phyloP scores from a whole-genome alignment of 2,113 vertebrate genomes.

The Diglossa brunneiventris region DNA sequence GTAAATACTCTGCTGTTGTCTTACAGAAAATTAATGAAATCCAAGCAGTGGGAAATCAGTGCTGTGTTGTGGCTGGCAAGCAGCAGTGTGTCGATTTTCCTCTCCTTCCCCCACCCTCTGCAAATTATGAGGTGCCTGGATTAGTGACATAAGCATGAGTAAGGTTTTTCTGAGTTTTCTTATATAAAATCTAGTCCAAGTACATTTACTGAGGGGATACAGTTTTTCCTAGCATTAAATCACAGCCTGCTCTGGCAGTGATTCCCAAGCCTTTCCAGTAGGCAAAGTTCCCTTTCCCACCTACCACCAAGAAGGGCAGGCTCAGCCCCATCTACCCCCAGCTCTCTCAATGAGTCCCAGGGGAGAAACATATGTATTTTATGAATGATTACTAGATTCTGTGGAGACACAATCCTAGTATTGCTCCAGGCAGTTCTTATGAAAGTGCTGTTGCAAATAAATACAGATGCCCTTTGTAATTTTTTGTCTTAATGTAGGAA shows the following conservation, averaged over 20 bases:
- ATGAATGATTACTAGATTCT: background rate
- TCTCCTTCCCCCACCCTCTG: background rate
- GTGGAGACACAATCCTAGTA: background rate
- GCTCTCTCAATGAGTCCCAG: background rate
- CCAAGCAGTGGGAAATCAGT: background rate
- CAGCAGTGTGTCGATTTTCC: background rate
- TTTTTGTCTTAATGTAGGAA: background rate
- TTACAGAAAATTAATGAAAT: slow-evolving; percentile 2
- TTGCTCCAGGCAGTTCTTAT: background rate
- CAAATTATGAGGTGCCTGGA: slow-evolving; percentile 33
- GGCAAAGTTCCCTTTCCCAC: background rate
- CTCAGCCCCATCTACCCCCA: background rate
- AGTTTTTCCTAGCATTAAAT: slow-evolving; percentile 34
- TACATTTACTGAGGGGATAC: background rate
- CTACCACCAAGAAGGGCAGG: background rate
- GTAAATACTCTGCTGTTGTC: background rate
- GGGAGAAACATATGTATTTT: background rate
- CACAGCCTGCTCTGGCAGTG: background rate
- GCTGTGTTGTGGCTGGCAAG: slow-evolving; percentile 4
- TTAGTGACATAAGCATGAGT: slow-evolving; percentile 39
- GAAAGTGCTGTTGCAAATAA: background rate
- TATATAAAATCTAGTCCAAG: background rate
- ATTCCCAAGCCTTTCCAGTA: background rate
- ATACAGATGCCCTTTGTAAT: background rate
- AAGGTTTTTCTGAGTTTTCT: slow-evolving; percentile 17